Conservation (phyloP, 37 sponge, comb jelly and placozoan genomes). For the Cladorhizidae sp. region DNA sequence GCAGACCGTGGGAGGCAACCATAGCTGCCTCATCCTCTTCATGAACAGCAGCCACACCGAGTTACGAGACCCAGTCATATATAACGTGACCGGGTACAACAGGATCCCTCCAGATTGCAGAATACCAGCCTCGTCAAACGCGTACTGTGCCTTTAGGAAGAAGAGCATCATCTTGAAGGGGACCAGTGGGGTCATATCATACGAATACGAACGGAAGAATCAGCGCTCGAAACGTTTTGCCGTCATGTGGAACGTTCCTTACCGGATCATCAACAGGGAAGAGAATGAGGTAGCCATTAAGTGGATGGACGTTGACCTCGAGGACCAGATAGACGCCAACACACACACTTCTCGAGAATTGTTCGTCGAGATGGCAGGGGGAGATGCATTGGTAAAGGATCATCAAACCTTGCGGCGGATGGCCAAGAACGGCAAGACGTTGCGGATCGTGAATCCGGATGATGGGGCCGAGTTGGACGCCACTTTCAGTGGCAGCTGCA, state of each 20-base stretch:
- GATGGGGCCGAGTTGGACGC: neutral
- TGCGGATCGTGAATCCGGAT: neutral
- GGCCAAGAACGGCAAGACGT: neutral
- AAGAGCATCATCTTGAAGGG: neutral
- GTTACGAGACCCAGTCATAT: neutral
- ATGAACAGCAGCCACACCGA: neutral
- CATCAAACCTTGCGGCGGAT: neutral
- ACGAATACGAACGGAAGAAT: neutral
- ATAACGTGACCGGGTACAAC: neutral
- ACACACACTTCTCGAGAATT: neutral
- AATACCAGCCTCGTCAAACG: neutral
- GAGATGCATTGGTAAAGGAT: neutral
- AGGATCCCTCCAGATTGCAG: neutral
- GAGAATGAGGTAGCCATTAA: conserved; percentile 1
- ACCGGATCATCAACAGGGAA: neutral
- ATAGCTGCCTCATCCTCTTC: conserved; percentile 8
- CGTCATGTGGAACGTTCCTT: conserved; percentile 7
- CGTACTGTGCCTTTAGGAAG: neutral
- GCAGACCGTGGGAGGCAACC: neutral
- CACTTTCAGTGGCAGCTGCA: conserved; percentile 16
- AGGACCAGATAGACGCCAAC: neutral
- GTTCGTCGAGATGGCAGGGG: neutral
- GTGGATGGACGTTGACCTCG: conserved; percentile 5
- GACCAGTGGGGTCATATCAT: conserved; percentile 1
- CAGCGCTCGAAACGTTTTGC: neutral